These are phyloP conservation scores for Dolomedes plantarius DNA, from an alignment of 2,888 invertebrate species.

Conservation along the genomic window DNA sequence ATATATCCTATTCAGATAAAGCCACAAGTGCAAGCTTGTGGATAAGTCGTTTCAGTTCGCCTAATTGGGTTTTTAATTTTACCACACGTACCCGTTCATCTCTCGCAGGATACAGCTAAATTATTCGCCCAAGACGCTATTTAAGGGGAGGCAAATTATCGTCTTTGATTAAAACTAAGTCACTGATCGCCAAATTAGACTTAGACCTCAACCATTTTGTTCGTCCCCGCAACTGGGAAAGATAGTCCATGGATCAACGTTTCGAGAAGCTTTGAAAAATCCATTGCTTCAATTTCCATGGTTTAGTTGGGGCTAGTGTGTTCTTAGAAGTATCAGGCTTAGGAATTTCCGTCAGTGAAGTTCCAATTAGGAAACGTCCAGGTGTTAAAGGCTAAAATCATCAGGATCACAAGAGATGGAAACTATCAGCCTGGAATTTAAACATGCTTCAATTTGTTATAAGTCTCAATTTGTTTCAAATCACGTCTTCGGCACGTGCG, in stretches of 20 bases:
- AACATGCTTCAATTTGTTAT: neutral
- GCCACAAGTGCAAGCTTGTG: neutral
- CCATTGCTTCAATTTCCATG: neutral
- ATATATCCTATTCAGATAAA: neutral
- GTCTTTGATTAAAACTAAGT: conserved; percentile 1
- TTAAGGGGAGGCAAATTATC: neutral
- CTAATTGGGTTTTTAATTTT: neutral
- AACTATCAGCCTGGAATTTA: neutral
- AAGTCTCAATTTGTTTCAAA: no score
- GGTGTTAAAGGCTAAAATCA: neutral
- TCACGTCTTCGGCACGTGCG: no score
- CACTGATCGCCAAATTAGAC: neutral
- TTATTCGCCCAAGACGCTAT: neutral
- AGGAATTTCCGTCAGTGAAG: neutral
- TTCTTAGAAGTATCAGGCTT: neutral
- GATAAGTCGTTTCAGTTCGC: neutral
- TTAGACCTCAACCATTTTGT: neutral
- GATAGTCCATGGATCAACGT: neutral
- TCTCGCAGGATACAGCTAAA: neutral
- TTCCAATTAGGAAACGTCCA: conserved; percentile 15
- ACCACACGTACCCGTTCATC: neutral
- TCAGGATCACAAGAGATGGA: neutral
- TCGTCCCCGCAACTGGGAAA: neutral
- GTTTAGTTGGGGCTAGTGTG: neutral
- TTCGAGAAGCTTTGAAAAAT: neutral